These are phyloP conservation scores for Hyles lineata DNA, from an alignment of 2,888 invertebrate species.

Conservation along the genomic window DNA sequence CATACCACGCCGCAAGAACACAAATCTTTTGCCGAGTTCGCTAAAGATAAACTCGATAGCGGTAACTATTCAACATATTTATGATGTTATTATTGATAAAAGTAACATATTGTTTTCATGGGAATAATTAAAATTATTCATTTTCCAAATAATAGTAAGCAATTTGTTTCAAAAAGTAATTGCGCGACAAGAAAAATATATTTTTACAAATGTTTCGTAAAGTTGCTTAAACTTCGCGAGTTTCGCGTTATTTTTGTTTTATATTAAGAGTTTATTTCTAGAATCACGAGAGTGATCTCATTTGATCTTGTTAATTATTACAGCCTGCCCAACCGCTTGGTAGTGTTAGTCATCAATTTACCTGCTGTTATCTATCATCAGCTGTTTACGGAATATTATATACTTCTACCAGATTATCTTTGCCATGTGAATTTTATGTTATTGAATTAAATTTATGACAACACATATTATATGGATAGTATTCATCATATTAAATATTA, in stretches of 20 bases:
- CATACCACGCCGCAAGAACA: constrained; percentile 80
- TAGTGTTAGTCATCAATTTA: constrained; percentile 15
- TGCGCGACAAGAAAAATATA: too few relatives aligned
- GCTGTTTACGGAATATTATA: background rate
- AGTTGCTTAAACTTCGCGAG: too few relatives aligned
- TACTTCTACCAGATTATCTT: background rate
- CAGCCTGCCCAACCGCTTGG: background rate
- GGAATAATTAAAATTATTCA: too few relatives aligned
- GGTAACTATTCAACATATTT: constrained; percentile 56
- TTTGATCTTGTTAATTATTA: background rate
- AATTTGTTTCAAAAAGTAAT: too few relatives aligned
- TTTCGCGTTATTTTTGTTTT: background rate
- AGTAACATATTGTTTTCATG: too few relatives aligned
- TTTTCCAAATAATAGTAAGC: too few relatives aligned
- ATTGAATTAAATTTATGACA: too few relatives aligned
- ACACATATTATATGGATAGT: too few relatives aligned
- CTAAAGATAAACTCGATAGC: constrained; percentile 80
- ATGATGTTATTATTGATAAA: background rate
- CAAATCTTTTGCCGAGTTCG: constrained; percentile 78
- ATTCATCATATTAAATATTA: too few relatives aligned
- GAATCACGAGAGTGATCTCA: background rate
- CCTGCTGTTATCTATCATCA: background rate
- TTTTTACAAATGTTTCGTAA: too few relatives aligned
- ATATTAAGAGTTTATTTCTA: background rate
- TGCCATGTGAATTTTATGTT: background rate